Evolutionary conservation across 92 coral and sea anemone genomes (phyloP).

Genomic region (Paragorgia papillata): DNA sequence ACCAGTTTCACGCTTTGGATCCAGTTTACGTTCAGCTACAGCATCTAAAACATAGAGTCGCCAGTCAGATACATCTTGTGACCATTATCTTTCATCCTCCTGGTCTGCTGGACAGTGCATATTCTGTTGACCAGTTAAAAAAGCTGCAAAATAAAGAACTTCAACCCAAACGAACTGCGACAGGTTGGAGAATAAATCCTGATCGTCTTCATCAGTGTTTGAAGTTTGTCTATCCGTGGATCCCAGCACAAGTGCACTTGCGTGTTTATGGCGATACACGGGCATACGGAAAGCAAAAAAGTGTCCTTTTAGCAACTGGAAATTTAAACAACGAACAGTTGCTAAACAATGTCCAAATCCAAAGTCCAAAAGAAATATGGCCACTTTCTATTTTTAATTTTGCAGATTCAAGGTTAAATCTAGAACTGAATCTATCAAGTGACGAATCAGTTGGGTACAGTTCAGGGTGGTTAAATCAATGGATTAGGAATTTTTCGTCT

Average conservation of each 20-base stretch:
- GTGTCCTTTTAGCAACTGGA: slow-evolving; percentile 48
- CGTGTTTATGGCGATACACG: slow-evolving; percentile 57
- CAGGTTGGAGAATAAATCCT: slow-evolving; percentile 52
- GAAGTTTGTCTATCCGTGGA: slow-evolving; percentile 53
- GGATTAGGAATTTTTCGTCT: background rate
- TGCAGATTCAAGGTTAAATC: slow-evolving; percentile 45
- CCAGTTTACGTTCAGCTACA: slow-evolving; percentile 46
- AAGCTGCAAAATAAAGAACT: slow-evolving; percentile 12
- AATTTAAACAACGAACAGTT: slow-evolving; percentile 31
- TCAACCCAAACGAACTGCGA: slow-evolving; percentile 33
- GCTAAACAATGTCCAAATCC: slow-evolving; percentile 19
- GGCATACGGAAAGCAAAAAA: slow-evolving; percentile 56
- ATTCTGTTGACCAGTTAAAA: slow-evolving; percentile 28
- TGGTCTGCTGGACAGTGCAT: slow-evolving; percentile 40
- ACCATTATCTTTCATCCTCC: slow-evolving; percentile 21
- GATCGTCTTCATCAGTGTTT: slow-evolving; percentile 36
- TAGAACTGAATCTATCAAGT: slow-evolving; percentile 43
- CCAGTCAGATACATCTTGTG: slow-evolving; percentile 46
- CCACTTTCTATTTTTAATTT: slow-evolving; percentile 28
- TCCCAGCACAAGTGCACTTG: slow-evolving; percentile 54
- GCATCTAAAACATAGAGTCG: slow-evolving; percentile 51
- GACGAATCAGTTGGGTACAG: slow-evolving; percentile 44
- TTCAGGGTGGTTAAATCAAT: slow-evolving; percentile 3
- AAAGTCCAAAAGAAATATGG: slow-evolving; percentile 64
- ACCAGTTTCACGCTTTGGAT: slow-evolving; percentile 46